Conservation (phyloP, 2,797 vertebrate genomes). For the Danionella dracula region DNA sequence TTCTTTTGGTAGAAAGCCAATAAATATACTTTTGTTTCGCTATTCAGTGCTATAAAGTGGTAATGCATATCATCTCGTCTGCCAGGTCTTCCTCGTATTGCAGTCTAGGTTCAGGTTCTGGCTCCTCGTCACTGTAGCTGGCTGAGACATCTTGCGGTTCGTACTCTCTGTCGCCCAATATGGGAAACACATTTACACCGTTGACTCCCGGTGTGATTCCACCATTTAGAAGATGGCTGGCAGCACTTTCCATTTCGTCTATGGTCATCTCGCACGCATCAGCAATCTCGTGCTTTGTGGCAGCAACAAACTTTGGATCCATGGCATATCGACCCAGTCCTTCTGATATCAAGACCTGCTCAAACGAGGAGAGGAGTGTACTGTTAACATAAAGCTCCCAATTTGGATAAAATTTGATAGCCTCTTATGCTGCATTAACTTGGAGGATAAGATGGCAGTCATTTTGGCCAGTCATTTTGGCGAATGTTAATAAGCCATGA, state of each 20-base stretch:
- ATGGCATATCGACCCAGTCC: slow-evolving; percentile 92
- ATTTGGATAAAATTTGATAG: too few species aligned
- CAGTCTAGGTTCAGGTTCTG: slow-evolving; percentile 70
- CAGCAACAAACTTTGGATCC: slow-evolving; percentile 96
- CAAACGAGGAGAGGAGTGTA: background rate
- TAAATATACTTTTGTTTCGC: slow-evolving; percentile 62
- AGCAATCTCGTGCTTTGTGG: slow-evolving; percentile 94
- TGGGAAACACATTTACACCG: slow-evolving; percentile 77
- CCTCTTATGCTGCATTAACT: too few species aligned
- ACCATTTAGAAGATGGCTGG: slow-evolving; percentile 90
- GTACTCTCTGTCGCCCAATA: slow-evolving; percentile 78
- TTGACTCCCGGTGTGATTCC: slow-evolving; percentile 73
- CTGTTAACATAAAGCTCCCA: background rate
- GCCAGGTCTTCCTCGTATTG: slow-evolving; percentile 95
- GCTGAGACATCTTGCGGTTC: slow-evolving; percentile 88
- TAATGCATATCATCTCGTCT: slow-evolving; percentile 99
- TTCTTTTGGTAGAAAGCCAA: slow-evolving; percentile 83
- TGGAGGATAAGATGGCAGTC: too few species aligned
- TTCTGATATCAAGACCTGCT: slow-evolving; percentile 97
- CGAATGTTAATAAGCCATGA: too few species aligned
- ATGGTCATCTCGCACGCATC: slow-evolving; percentile 99
- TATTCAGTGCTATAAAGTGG: slow-evolving; percentile 89
- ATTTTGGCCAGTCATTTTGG: too few species aligned
- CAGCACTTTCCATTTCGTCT: slow-evolving; percentile 98
- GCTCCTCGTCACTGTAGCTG: slow-evolving; percentile 94